Conservation (phyloP, 2,888 invertebrate species). For the Polymixis flavicincta region DNA sequence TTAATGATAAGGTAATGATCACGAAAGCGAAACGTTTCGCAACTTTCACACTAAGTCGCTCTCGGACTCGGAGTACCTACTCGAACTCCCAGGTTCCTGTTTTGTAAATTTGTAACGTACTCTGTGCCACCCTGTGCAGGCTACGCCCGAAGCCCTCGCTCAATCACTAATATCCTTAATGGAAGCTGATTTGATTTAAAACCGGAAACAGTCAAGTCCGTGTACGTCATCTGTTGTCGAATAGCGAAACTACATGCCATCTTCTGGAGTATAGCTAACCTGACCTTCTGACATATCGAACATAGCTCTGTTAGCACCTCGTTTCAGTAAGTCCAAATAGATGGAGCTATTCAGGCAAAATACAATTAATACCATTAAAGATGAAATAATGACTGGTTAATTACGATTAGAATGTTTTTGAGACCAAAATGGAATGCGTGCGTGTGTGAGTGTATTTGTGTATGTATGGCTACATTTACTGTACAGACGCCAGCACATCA, state of each 20-base stretch:
- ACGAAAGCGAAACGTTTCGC: not conserved
- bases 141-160: not conserved
- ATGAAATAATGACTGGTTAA: too few species aligned
- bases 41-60: not conserved
- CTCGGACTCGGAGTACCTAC: too few species aligned
- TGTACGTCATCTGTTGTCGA: conserved; percentile 37
- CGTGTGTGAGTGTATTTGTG: too few species aligned
- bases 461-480: too few species aligned
- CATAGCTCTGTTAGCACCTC: not conserved
- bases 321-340: conserved; percentile 11
- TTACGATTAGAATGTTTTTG: too few species aligned
- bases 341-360: conserved; percentile 22
- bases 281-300: not conserved
- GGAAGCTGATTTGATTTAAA: not conserved
- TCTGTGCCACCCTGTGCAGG: too few species aligned
- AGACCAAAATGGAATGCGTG: too few species aligned
- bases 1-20: too few species aligned
- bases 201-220: conserved; percentile 23
- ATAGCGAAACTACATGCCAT: conserved; percentile 53
- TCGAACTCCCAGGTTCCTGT: too few species aligned
- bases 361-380: too few species aligned
- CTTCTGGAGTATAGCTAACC: conserved; percentile 14
- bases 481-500: too few species aligned
- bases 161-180: conserved; percentile 2
- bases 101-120: too few species aligned